These are phyloP conservation scores for Saturnia japonica DNA, from an alignment of 2,888 invertebrate genomes.

Conservation along the genomic window DNA sequence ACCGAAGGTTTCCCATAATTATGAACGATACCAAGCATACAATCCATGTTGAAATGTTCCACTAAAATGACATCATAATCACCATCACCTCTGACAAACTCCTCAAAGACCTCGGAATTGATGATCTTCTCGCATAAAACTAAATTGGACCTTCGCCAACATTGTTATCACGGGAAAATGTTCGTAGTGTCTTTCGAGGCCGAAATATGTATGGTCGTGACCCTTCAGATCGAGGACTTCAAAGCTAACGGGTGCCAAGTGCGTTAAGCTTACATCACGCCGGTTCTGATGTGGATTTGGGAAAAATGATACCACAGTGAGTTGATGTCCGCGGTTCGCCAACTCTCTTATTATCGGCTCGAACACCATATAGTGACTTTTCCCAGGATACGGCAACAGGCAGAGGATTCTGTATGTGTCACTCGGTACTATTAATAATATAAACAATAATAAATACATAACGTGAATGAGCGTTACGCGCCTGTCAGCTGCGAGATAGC, in stretches of 20 bases:
- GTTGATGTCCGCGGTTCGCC: slow-evolving; percentile 62
- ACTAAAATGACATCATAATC: slow-evolving; percentile 73
- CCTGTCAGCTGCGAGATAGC: slow-evolving; percentile 23
- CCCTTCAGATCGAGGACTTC: slow-evolving; percentile 48
- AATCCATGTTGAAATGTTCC: slow-evolving; percentile 76
- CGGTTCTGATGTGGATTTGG: slow-evolving; percentile 46
- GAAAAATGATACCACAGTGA: slow-evolving; percentile 75
- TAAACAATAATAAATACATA: slow-evolving; percentile 30
- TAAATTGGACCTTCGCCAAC: slow-evolving; percentile 41
- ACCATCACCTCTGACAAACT: slow-evolving; percentile 49
- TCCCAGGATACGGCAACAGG: slow-evolving; percentile 68
- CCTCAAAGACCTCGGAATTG: slow-evolving; percentile 45
- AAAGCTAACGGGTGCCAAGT: slow-evolving; percentile 40
- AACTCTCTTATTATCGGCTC: slow-evolving; percentile 68
- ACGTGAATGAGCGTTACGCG: slow-evolving; percentile 21
- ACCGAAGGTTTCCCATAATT: slow-evolving; percentile 65
- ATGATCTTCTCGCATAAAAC: slow-evolving; percentile 49
- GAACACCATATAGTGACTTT: slow-evolving; percentile 77
- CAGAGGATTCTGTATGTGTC: slow-evolving; percentile 58
- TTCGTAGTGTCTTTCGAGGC: slow-evolving; percentile 33
- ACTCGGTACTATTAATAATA: slow-evolving; percentile 30
- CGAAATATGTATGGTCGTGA: slow-evolving; percentile 37
- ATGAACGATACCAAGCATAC: slow-evolving; percentile 68
- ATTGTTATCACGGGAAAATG: slow-evolving; percentile 36
- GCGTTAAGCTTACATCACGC: slow-evolving; percentile 51